Evolutionary conservation across 2,888 invertebrate genomes (phyloP), one percentile per base, ranked within the genome.

Genomic region (Polyommatus icarus): DNA sequence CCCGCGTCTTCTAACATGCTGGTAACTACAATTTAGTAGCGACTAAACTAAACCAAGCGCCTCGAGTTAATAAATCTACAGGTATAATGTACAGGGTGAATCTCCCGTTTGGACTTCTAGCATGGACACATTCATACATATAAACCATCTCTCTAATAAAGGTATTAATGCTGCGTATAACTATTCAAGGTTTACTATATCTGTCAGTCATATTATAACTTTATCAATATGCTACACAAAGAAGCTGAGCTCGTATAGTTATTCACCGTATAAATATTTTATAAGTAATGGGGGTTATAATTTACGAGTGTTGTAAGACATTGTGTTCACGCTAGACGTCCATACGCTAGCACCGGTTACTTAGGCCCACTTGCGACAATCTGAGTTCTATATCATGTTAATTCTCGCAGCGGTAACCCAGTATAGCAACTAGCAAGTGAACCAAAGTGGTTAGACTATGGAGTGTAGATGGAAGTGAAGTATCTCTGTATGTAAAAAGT

Each of bases 21-120:
- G 75, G 75, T 75, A 75, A 75, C 75, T 75, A 75, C 50, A 75
- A 54, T 15, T 54, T 24, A 46, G 54, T 50, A 50, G 46, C 29
- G 54, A 18, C 75, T 24, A 75, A 75, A 54, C 75, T 75, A 75
- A 54, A 75, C 18, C 73, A 32, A 54, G 75, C 75, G 50, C 15
- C 6, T 24, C 46, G 72, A n/a, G 12, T 46, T 50, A 20, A 20
- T n/a, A 20, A 40, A n/a, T 72, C 2, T n/a, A 72, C 36, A 36
- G n/a, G 12, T 1, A 40, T 46, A 40, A 40, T 73, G 12, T 46
- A 20, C 40, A 15, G 20, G 72, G 40, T n/a, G 18, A 72, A n/a
- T 72, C 40, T 40, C 20, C 18, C 32, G 40, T 10, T 40, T n/a
- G 10, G n/a, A 46, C 12, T 75, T 20, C 50, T 29, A 20, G 12